Evolutionary conservation across 2,113 vertebrate species (phyloP), one percentile per base, ranked within the genome.

Genomic region (Chaetorhynchus papuensis): DNA sequence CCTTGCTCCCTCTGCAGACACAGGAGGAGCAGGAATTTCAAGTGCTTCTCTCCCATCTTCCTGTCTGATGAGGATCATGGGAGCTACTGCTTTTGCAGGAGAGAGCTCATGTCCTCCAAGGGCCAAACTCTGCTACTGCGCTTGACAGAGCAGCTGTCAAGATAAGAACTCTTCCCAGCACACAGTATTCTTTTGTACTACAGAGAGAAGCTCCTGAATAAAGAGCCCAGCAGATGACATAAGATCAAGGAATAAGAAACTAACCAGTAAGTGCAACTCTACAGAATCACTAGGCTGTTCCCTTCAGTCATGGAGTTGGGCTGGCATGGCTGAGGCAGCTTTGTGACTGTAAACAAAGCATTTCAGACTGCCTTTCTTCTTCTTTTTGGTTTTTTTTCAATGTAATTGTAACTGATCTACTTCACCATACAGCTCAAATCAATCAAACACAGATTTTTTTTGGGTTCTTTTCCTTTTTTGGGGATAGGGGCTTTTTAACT

Each of bases 61-160:
- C 42, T 50, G 24, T 16, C 41, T 54, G 30, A 64, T 31, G 37
- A 87, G 33, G 41, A 31, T 2, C 0, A 0, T 1, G 2, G 45
- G 69, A 92, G 54, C 24, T 52, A 30, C 3, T 6, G 60, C 30
- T 49, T 77, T 78, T 0, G 0, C 5, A 89, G 47, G 45, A 77
- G 31, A 90, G 30, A 74, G 3, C 30, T 84, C 18, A 1, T 10
- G 27, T 30, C n/a, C 13, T 88, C 71, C 30, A 21, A 52, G 24
- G 35, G 35, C 52, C 80, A 87, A 72, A 64, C 37, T 69, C 53
- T 31, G 53, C 42, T 2, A 1, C 42, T 24, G 35, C 0, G 2
- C 77, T 59, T 75, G 60, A 54, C 26, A 41, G 47, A 54, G 45
- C 42, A 75, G 19, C 65, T 83, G 37, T 33, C 72, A 60, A 54